phyloP scores from a whole-genome alignment of 2,888 invertebrate genomes.

The Ophioninae sp. region DNA sequence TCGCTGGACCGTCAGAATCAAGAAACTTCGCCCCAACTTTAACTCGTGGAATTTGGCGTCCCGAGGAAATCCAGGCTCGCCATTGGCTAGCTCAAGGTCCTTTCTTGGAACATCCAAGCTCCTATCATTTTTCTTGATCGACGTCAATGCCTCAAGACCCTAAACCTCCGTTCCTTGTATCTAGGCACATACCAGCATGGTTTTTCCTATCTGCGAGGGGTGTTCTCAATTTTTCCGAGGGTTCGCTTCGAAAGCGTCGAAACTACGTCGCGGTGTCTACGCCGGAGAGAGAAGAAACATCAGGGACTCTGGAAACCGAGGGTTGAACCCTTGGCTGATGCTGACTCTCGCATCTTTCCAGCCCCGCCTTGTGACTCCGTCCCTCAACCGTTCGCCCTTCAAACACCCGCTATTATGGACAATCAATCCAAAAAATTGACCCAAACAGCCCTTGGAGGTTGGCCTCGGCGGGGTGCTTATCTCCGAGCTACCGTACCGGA shows the following conservation, averaged over 20 bases:
- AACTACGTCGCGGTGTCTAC: conserved; percentile 29
- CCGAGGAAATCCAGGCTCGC: conserved; percentile 62
- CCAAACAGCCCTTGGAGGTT: conserved; percentile 62
- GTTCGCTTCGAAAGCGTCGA: conserved; percentile 46
- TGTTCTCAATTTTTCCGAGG: conserved; percentile 57
- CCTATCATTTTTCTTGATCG: conserved; percentile 81
- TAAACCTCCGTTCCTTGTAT: conserved; percentile 17
- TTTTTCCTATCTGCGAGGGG: conserved; percentile 65
- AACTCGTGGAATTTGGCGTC: conserved; percentile 27
- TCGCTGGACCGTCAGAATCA: conserved; percentile 29
- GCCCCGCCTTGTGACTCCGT: conserved; percentile 78
- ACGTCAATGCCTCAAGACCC: conserved; percentile 72
- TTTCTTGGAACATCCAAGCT: conserved; percentile 69
- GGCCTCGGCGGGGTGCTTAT: conserved; percentile 62
- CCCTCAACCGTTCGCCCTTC: conserved; percentile 67
- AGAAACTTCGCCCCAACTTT: conserved; percentile 39
- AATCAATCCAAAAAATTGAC: conserved; percentile 76
- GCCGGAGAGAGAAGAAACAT: conserved; percentile 55
- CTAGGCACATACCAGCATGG: conserved; percentile 68
- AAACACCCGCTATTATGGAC: conserved; percentile 79
- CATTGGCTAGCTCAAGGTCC: conserved; percentile 76
- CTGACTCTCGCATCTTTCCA: conserved; percentile 79
- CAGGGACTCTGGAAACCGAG: conserved; percentile 66
- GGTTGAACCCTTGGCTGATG: conserved; percentile 76
- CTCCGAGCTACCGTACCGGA: conserved; percentile 36